Evolutionary conservation across 2,888 invertebrate species (phyloP).

Genomic region (Drosophila bunnanda): DNA sequence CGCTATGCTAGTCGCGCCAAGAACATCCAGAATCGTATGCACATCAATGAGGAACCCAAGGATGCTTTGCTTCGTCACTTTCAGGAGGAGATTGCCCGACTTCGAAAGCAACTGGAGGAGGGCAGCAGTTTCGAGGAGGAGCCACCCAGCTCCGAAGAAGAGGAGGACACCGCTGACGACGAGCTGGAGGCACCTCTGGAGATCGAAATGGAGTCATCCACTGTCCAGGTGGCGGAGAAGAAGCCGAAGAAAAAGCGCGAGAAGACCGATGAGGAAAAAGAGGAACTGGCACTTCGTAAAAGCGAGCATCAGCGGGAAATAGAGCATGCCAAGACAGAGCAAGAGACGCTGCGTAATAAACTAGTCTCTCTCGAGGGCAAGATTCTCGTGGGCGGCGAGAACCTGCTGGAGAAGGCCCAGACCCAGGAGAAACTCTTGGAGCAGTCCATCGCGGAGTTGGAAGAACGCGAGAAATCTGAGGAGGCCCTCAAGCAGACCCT

Average conservation of each 20-base stretch:
- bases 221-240: conserved; percentile 73
- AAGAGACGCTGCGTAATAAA: conserved; percentile 93
- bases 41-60: conserved; percentile 98
- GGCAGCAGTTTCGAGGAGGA: conserved; percentile 85
- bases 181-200: conserved; percentile 71
- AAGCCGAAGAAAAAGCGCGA: conserved; percentile 86
- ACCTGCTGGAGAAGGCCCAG: conserved; percentile 98
- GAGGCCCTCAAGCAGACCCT: conserved; percentile 92
- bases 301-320: conserved; percentile 90
- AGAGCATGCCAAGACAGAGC: conserved; percentile 91
- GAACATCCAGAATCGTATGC: conserved; percentile 97
- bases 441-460: conserved; percentile 93
- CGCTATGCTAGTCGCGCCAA: conserved; percentile 99
- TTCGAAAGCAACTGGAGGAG: conserved; percentile 94
- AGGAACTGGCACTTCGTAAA: conserved; percentile 88
- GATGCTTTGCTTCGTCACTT: conserved; percentile 97
- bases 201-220: conserved; percentile 85
- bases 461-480: conserved; percentile 91
- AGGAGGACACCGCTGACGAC: conserved; percentile 82
- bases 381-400: conserved; percentile 98
- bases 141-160: conserved; percentile 76
- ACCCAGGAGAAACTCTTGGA: conserved; percentile 95
- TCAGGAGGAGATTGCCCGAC: conserved; percentile 97
- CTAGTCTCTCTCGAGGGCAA: conserved; percentile 96
- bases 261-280: conserved; percentile 87